Evolutionary conservation across 2,113 vertebrate genomes (phyloP).

Genomic region (Albula glossodonta): DNA sequence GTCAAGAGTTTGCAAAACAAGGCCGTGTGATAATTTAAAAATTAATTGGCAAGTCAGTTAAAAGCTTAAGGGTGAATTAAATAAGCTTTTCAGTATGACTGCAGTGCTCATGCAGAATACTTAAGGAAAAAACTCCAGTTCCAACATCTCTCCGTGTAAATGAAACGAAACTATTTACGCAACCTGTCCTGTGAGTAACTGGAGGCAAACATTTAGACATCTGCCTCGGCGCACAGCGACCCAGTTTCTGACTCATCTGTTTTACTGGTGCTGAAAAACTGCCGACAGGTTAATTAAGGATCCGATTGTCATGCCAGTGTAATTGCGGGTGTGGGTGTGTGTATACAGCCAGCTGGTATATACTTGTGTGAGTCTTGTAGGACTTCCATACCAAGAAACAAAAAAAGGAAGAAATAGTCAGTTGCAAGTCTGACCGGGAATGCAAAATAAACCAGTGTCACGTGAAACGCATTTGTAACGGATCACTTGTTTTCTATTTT

Average conservation of each 20-base stretch:
- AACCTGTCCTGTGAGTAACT: not conserved
- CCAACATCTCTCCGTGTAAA: slow-evolving; percentile 22
- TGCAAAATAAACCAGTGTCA: slow-evolving; percentile 21
- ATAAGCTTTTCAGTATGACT: slow-evolving; percentile 40
- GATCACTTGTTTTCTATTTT: not conserved
- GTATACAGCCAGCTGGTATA: not conserved
- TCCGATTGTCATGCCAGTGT: not conserved
- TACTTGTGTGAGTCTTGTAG: not conserved
- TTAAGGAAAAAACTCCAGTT: slow-evolving; percentile 10
- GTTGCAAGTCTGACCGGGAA: slow-evolving; percentile 18
- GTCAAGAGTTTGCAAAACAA: slow-evolving; percentile 48
- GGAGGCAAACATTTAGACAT: slow-evolving; percentile 13
- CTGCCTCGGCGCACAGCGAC: slow-evolving; percentile 20
- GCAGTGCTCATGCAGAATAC: slow-evolving; percentile 24
- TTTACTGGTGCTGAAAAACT: slow-evolving; percentile 1
- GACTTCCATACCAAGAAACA: not conserved
- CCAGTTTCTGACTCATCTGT: slow-evolving; percentile 17
- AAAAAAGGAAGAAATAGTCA: slow-evolving; percentile 10
- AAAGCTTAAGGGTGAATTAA: slow-evolving; percentile 49
- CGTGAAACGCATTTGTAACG: not conserved
- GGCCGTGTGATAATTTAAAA: slow-evolving; percentile 47
- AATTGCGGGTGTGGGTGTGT: slow-evolving; percentile 22
- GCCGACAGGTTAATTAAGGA: slow-evolving; percentile 8
- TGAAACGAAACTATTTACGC: not conserved
- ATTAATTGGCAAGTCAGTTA: slow-evolving; percentile 50